Evolutionary conservation across 2,888 invertebrate species (phyloP).

Genomic region (Xanthia togata): DNA sequence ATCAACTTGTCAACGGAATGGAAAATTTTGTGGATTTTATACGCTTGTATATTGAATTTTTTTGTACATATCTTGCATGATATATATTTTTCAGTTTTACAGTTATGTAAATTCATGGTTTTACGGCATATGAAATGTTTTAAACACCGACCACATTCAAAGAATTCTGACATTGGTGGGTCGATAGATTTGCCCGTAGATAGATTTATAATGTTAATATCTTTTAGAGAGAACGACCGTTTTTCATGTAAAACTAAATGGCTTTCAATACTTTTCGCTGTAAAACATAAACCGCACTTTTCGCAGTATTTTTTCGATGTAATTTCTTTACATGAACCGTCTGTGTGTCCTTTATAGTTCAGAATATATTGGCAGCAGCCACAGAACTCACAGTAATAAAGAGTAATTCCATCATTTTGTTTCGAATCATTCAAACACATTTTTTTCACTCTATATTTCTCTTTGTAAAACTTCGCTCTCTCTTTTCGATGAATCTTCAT

Average conservation of each 20-base stretch:
- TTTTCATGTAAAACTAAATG: conserved; percentile 60
- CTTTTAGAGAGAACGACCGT: conserved; percentile 56
- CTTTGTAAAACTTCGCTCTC: neutral
- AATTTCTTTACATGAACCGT: conserved; percentile 31
- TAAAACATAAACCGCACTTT: conserved; percentile 71
- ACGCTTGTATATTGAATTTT: conserved; percentile 67
- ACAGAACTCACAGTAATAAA: conserved; percentile 61
- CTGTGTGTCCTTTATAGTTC: conserved; percentile 18
- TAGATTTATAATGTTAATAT: conserved; percentile 66
- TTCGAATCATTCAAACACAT: neutral
- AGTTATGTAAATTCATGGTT: conserved; percentile 52
- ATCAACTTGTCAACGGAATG: conserved; percentile 37
- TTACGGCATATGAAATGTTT: conserved; percentile 64
- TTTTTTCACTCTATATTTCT: neutral
- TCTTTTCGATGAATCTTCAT: neutral
- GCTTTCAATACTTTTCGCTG: neutral
- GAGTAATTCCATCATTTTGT: neutral
- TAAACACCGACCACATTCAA: conserved; percentile 68
- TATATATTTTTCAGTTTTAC: conserved; percentile 53
- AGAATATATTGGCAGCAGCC: conserved; percentile 37
- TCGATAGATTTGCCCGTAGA: conserved; percentile 50
- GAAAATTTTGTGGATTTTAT: conserved; percentile 68
- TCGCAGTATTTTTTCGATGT: conserved; percentile 61
- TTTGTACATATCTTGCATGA: conserved; percentile 69
- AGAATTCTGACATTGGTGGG: conserved; percentile 66